phyloP scores from a whole-genome alignment of 2,888 invertebrate genomes.

The Euspilapteryx auroguttella region DNA sequence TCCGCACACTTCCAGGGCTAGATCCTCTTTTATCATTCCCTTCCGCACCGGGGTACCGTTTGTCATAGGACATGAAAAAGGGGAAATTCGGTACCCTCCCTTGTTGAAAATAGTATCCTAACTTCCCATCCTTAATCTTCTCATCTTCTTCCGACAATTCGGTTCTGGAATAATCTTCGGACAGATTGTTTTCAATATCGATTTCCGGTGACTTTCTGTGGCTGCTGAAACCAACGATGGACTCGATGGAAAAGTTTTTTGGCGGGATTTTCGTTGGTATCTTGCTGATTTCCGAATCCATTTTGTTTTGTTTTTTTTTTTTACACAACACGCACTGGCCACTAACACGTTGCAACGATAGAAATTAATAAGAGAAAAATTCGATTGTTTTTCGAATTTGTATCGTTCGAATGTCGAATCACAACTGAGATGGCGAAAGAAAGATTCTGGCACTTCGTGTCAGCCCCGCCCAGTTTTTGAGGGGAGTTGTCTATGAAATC shows the following conservation, averaged over 20 bases:
- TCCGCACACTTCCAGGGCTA: constrained; percentile 43
- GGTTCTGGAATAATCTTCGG: constrained; percentile 28
- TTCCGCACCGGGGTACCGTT: constrained; percentile 19
- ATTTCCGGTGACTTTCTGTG: constrained; percentile 44
- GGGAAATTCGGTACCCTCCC: constrained; percentile 47
- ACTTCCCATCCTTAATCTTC: constrained; percentile 35
- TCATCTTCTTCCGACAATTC: constrained; percentile 36
- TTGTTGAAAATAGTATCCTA: constrained; percentile 47
- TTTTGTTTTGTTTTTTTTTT: constrained; percentile 8
- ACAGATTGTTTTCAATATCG: constrained; percentile 44
- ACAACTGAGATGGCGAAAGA: too few species aligned
- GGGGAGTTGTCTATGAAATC: too few species aligned
- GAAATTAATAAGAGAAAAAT: too few species aligned
- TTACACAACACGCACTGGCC: too few species aligned
- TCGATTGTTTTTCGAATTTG: too few species aligned
- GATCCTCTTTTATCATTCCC: constrained; percentile 38
- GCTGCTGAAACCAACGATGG: constrained; percentile 52
- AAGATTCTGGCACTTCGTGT: too few species aligned
- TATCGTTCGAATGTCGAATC: too few species aligned
- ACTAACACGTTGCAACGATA: too few species aligned
- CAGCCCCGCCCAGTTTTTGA: too few species aligned
- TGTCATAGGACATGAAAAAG: constrained; percentile 51
- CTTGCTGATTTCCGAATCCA: constrained; percentile 48
- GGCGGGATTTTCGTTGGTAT: constrained; percentile 51
- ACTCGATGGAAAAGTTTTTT: constrained; percentile 67